phyloP scores from a whole-genome alignment of 2,888 invertebrate genomes.

The Hydrotaea diabolus region DNA sequence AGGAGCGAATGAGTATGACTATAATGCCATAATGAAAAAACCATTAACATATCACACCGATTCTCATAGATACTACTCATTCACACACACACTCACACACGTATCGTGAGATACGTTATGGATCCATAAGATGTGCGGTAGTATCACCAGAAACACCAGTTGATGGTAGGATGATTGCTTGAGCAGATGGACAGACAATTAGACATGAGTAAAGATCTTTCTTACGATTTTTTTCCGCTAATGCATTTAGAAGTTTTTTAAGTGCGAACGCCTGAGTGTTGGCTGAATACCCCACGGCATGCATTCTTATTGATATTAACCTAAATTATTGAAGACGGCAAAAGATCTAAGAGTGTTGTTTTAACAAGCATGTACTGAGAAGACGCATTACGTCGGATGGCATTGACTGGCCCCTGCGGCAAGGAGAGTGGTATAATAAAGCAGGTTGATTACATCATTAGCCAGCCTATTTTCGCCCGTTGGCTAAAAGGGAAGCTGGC shows the following conservation, averaged over 20 bases:
- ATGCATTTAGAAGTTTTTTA: conserved; percentile 24
- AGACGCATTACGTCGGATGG: not conserved
- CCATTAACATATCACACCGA: conserved; percentile 15
- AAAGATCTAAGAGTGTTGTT: conserved; percentile 40
- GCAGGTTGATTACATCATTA: conserved; percentile 9
- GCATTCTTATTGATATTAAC: conserved; percentile 36
- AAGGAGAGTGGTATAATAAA: conserved; percentile 12
- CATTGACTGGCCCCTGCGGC: not conserved
- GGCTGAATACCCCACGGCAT: not conserved
- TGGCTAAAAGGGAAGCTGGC: not conserved
- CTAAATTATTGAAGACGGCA: conserved; percentile 54
- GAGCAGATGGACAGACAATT: not conserved
- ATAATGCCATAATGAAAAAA: conserved; percentile 6
- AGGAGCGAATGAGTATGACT: not conserved
- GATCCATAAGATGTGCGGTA: not conserved
- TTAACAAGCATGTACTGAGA: not conserved
- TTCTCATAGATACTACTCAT: not conserved
- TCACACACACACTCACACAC: not conserved
- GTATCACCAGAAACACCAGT: not conserved
- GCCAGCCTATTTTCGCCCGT: not conserved
- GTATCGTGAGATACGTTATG: not conserved
- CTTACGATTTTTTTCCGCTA: not conserved
- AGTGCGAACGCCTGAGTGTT: not conserved
- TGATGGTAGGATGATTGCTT: conserved; percentile 1
- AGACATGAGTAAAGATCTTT: conserved; percentile 2